Conservation (phyloP, 2,888 invertebrate species). For the Yponomeuta evonymella region DNA sequence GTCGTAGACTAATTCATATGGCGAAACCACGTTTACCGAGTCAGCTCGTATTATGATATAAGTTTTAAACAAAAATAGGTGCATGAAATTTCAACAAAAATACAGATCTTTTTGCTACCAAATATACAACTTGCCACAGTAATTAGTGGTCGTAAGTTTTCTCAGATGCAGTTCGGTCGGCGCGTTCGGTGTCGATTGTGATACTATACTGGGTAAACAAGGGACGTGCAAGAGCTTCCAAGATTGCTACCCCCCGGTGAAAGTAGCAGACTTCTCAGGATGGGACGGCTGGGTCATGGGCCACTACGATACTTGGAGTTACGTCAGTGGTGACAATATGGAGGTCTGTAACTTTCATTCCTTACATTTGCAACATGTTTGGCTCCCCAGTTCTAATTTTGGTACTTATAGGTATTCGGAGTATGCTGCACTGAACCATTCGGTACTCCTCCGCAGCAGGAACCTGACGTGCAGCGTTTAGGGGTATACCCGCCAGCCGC, state of each 20-base stretch:
- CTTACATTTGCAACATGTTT: too few species aligned
- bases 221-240: conserved; percentile 86
- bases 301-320: conserved; percentile 87
- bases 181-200: conserved; percentile 69
- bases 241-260: conserved; percentile 86
- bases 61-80: too few species aligned
- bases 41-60: too few species aligned
- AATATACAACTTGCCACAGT: too few species aligned
- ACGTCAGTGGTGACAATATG: conserved; percentile 77
- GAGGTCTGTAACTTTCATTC: conserved; percentile 61
- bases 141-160: too few species aligned
- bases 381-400: too few species aligned
- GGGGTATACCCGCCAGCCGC: conserved; percentile 47
- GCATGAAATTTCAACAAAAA: too few species aligned
- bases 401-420: conserved; percentile 78
- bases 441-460: conserved; percentile 60
- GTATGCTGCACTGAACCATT: conserved; percentile 83
- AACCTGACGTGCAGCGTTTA: conserved; percentile 57
- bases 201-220: conserved; percentile 80
- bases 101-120: too few species aligned
- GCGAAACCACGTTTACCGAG: too few species aligned
- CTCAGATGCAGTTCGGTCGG: conserved; percentile 21
- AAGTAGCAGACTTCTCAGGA: conserved; percentile 79
- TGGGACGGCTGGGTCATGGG: conserved; percentile 85
- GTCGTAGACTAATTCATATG: too few species aligned